These are phyloP conservation scores for Gobionotothen gibberifrons DNA, from an alignment of 2,797 vertebrate species.

Conservation along the genomic window DNA sequence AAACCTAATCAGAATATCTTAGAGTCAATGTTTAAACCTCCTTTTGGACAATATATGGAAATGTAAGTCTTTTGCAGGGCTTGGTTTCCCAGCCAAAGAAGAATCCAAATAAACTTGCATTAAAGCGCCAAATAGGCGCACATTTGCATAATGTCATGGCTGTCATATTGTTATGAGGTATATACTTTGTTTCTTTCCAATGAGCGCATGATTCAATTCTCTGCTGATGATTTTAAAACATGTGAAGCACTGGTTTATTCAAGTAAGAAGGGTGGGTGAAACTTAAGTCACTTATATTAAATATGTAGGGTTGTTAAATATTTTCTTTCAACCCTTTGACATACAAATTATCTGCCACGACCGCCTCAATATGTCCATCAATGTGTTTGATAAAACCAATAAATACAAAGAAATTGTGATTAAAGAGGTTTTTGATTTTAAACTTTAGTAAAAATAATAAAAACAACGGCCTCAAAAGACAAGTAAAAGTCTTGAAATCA, in stretches of 20 bases:
- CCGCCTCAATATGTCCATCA: background rate
- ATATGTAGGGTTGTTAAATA: background rate
- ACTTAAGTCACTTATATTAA: background rate
- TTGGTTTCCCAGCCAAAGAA: background rate
- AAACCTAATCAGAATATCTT: background rate
- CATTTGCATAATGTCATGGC: background rate
- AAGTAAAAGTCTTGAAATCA: background rate
- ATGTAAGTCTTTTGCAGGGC: background rate
- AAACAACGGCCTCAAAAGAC: background rate
- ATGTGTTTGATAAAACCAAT: no score
- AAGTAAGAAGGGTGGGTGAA: background rate
- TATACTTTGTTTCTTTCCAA: slow-evolving; percentile 6
- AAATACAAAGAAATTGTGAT: background rate
- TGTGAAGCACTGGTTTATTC: background rate
- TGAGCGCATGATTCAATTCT: background rate
- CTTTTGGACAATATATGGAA: slow-evolving; percentile 2
- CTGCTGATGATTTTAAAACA: slow-evolving; percentile 19
- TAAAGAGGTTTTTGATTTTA: background rate
- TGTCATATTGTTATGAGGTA: background rate
- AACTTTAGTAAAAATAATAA: background rate
- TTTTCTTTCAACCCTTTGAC: background rate
- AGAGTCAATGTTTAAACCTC: background rate
- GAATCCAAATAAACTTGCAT: slow-evolving; percentile 10
- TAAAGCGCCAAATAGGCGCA: background rate
- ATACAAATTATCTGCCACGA: background rate